Base-by-base conservation (phyloP, 2,888 invertebrate genomes). In the Horisme vitalbata region DNA sequence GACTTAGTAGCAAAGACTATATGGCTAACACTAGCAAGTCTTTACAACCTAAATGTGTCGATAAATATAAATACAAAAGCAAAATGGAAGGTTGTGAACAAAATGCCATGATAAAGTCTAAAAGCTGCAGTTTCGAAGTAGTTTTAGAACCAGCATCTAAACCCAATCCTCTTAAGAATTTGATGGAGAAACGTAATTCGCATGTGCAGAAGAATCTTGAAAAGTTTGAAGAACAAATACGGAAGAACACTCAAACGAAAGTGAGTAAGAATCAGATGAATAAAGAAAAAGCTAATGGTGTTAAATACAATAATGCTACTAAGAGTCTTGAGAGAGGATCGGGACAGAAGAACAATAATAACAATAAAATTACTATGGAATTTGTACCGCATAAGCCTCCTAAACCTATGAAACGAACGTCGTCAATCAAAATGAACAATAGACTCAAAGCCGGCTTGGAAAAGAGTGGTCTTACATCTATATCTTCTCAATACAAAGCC, bases 351-450 rank as follows among this genome's bases (percentile, higher is more conserved):
- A 88, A 83, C 53, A 88, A 82, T 52, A 80, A 79, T 48, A 88
- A 88, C 43, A 88, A 87, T 43, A 75, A 90, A 71, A 79, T 85
- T 12, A 86, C 86, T 1, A 89, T 91, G 87, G 90, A 90, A 35
- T 91, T 91, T 63, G 93, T 94, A 0, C 92, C 93, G 0, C 94
- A 95, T 59, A 95, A 95, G 63, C 95, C 94, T 0, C 95, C 94
- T 0, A 94, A 94, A 70, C 93, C 94, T 0, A 91, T 92, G 0
- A 91, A 93, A 37, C 83, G 94, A 26, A 93, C 94, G 5, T 93
- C 93, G 2, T 93, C 94, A 11, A 90, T 92, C 31, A 90, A 92
- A 61, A 81, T 92, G 21, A 91, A 91, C 49, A 90, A 91, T 30
- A 83, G 91, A 64, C 63, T 87, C 0, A 88, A 90, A 74, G 81